Evolutionary conservation across 2,113 vertebrate genomes (phyloP), one percentile per base, ranked within the genome.

Genomic region (Speoplatyrhinus poulsoni): DNA sequence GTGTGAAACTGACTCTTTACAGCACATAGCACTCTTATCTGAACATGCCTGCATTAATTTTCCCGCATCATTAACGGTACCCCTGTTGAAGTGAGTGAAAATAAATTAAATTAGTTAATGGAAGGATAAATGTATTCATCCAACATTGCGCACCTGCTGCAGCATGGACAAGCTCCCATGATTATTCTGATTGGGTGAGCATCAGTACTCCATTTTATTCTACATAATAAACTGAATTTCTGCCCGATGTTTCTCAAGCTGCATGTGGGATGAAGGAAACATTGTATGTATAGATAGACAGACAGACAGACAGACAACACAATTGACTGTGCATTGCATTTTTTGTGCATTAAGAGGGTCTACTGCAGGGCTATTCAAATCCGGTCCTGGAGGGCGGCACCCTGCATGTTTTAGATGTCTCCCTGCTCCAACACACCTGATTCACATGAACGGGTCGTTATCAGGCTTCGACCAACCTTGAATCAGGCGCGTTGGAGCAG

Each of bases 141-240:
- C 47, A 64, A 41, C 65, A 46, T 59, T 69, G 65, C 66, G 16
- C 76, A 80, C 77, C 72, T 74, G 75, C 80, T 60, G 73, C 61
- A 19, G 67, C 62, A 33, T 67, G 47, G 62, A 41, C 17, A 56
- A 72, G 75, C 73, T 73, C 62, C 77, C 70, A 77, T 63, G 83
- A 88, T 84, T 81, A 69, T 85, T 85, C 80, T 79, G 75, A 84
- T 84, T 81, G 84, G 81, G 62, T 71, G 46, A 82, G 65, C 76
- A 70, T 73, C 69, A 74, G 71, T 62, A 58, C 69, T 65, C 64
- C 48, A 8, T 78, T 85, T 82, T 67, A 57, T 83, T 81, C 82
- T 13, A 32, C 88, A 67, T 72, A 82, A 19, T 53, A 68, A 82
- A 77, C 82, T 49, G 26, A 12, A 52, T 52, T 65, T 26, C 62